These are phyloP conservation scores for Lumbricus terrestris DNA, from an alignment of 2,888 invertebrate species.

Conservation along the genomic window DNA sequence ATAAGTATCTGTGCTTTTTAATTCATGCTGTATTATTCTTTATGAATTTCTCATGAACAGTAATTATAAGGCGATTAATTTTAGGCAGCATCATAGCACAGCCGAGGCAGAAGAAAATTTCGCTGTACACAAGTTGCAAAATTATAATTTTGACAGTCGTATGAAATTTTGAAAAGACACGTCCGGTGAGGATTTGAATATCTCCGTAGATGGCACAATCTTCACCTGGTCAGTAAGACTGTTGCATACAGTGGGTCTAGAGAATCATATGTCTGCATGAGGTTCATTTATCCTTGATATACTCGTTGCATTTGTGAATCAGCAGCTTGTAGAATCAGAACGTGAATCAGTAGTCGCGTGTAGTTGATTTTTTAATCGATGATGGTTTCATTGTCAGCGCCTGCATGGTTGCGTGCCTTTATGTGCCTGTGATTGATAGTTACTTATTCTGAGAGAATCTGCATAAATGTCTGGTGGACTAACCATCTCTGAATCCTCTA, in stretches of 20 bases:
- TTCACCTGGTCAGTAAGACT: too few species aligned
- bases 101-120: too few species aligned
- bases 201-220: too few species aligned
- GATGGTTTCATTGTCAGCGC: background rate
- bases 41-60: background rate
- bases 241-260: too few species aligned
- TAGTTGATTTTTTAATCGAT: background rate
- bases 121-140: too few species aligned
- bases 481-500: background rate
- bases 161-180: too few species aligned
- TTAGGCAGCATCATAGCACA: too few species aligned
- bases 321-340: background rate
- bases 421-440: background rate
- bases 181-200: too few species aligned
- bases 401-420: background rate
- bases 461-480: background rate
- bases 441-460: background rate
- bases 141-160: too few species aligned
- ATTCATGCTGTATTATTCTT: background rate
- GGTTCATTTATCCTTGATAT: background rate
- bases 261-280: background rate
- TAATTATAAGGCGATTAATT: background rate
- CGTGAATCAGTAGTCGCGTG: background rate
- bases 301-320: background rate
- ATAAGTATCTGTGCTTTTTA: too few species aligned